phyloP scores from a whole-genome alignment of 2,797 vertebrate genomes.

The Calcarius lapponicus region DNA sequence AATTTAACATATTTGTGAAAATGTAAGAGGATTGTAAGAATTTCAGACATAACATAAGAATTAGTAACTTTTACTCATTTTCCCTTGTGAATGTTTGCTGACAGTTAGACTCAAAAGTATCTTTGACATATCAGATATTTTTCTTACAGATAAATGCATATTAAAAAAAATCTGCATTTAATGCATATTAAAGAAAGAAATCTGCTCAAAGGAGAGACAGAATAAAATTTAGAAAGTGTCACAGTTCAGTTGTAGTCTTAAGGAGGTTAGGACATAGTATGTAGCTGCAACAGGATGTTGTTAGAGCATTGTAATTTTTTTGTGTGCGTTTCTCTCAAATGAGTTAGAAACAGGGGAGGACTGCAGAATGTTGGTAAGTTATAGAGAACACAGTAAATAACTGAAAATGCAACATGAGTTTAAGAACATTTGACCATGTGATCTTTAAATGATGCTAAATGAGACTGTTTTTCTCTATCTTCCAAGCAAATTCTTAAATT shows the following conservation, averaged over 20 bases:
- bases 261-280: not conserved
- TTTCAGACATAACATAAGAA: not conserved
- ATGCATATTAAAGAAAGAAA: too few species aligned
- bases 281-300: not conserved
- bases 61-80: not conserved
- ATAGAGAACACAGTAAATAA: not conserved
- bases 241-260: not conserved
- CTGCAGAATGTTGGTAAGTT: not conserved
- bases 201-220: too few species aligned
- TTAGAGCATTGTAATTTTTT: not conserved
- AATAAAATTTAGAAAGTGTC: too few species aligned
- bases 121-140: too few species aligned
- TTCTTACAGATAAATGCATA: too few species aligned
- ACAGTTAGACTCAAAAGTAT: too few species aligned
- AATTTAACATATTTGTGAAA: not conserved
- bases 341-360: not conserved
- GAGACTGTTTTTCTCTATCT: not conserved
- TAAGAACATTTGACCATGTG: not conserved
- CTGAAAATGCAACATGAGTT: not conserved
- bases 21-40: not conserved
- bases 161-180: too few species aligned
- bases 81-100: not conserved
- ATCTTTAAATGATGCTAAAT: not conserved
- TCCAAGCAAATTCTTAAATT: not conserved
- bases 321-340: not conserved